phyloP scores from a whole-genome alignment of 1,140 invertebrate species.

The Diploscapter pachys region DNA sequence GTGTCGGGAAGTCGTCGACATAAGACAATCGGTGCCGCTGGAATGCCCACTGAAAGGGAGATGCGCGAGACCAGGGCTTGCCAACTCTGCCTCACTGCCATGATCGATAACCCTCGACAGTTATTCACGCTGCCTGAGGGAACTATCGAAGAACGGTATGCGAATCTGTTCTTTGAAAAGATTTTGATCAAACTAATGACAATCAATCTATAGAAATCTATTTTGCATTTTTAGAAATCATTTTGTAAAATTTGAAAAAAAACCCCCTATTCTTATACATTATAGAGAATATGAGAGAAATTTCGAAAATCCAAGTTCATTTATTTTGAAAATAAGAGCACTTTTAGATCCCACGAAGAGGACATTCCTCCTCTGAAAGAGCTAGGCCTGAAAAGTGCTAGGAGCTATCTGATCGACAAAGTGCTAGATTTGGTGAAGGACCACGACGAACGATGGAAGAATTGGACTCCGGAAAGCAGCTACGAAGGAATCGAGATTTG shows the following conservation, averaged over 20 bases:
- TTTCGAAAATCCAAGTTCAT: too few relatives aligned
- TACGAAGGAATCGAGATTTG: slow-evolving; percentile 27
- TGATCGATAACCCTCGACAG: slow-evolving; percentile 13
- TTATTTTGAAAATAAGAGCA: not conserved
- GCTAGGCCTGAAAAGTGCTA: slow-evolving; percentile 17
- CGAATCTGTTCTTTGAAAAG: not conserved
- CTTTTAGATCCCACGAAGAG: slow-evolving; percentile 1
- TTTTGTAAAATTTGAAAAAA: not conserved
- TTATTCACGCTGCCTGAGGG: slow-evolving; percentile 15
- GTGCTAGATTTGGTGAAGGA: slow-evolving; percentile 24
- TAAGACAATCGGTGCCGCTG: slow-evolving; percentile 31
- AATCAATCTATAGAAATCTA: not conserved
- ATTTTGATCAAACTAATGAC: not conserved
- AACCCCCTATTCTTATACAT: too few relatives aligned
- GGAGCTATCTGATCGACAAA: slow-evolving; percentile 20
- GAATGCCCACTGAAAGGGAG: slow-evolving; percentile 33
- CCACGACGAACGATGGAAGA: slow-evolving; percentile 26
- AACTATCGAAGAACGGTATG: not conserved
- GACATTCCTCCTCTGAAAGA: slow-evolving; percentile 23
- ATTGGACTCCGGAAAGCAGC: slow-evolving; percentile 28
- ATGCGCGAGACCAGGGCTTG: slow-evolving; percentile 29
- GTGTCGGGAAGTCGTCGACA: slow-evolving; percentile 11
- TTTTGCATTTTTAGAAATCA: not conserved
- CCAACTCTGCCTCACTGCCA: slow-evolving; percentile 26
- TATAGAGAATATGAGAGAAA: too few relatives aligned